These are phyloP conservation scores for Toxotes jaculatrix DNA, from an alignment of 2,113 vertebrate species.

Conservation along the genomic window DNA sequence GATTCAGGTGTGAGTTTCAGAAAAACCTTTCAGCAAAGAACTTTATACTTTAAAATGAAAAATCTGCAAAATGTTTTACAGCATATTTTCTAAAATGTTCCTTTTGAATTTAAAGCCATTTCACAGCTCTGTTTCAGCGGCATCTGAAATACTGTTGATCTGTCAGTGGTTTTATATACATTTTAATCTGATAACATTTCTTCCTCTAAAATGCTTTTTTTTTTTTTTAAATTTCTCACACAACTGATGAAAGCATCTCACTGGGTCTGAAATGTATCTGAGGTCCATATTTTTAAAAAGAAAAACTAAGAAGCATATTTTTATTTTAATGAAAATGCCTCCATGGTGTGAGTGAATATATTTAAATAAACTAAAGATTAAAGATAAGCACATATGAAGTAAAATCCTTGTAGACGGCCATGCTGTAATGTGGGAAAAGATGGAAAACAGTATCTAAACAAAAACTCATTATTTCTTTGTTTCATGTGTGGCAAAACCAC, in stretches of 20 bases:
- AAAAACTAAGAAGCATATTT: neutral
- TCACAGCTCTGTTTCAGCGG: no score
- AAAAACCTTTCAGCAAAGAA: no score
- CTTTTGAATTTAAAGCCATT: no score
- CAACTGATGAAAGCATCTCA: neutral
- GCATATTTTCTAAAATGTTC: no score
- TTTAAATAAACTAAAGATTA: neutral
- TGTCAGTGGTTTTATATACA: no score
- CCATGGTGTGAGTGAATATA: neutral
- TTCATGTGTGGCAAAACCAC: slow-evolving; percentile 50
- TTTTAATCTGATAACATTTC: no score
- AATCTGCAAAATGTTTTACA: no score
- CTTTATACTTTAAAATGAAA: no score
- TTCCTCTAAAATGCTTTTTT: neutral
- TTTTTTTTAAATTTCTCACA: neutral
- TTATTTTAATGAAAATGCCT: neutral
- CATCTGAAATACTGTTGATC: no score
- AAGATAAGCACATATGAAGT: neutral
- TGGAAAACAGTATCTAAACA: slow-evolving; percentile 34
- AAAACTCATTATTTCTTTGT: slow-evolving; percentile 50
- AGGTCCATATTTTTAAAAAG: neutral
- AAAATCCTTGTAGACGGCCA: neutral
- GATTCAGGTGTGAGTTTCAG: neutral
- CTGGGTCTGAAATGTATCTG: neutral
- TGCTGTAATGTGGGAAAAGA: slow-evolving; percentile 15